A percentile compares a stretch with the other conserved stretches of the same genome.
phyloP scores from a whole-genome alignment of 2,797 vertebrate genomes.

The Chaetodon trifasciatus region DNA sequence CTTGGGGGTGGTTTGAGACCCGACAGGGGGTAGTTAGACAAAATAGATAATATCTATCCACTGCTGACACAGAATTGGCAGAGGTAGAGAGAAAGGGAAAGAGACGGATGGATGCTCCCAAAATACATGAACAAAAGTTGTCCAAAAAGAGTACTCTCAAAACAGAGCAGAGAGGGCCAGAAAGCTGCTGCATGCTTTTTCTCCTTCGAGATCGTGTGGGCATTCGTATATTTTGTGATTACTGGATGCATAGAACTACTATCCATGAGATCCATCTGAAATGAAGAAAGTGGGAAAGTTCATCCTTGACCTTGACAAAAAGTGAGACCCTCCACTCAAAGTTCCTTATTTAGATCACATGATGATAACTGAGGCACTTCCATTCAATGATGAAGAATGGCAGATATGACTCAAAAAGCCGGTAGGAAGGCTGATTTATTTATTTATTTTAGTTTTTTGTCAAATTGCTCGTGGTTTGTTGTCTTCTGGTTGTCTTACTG shows the following conservation, averaged over 20 bases:
- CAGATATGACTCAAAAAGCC: no score
- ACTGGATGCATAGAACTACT: slow-evolving; percentile 25
- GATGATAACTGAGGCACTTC: slow-evolving; percentile 2
- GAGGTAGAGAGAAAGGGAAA: slow-evolving; percentile 58
- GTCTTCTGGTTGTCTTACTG: not conserved
- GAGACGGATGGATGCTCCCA: slow-evolving; percentile 72
- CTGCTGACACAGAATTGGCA: slow-evolving; percentile 73
- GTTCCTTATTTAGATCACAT: not conserved
- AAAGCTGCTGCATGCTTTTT: slow-evolving; percentile 35
- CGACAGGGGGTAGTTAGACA: slow-evolving; percentile 80
- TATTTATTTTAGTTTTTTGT: not conserved
- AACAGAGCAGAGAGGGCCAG: slow-evolving; percentile 45
- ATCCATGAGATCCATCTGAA: slow-evolving; percentile 7
- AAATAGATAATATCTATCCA: slow-evolving; percentile 82
- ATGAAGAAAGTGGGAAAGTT: not conserved
- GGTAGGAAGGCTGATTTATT: no score
- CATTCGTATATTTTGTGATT: slow-evolving; percentile 34
- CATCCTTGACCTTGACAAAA: not conserved
- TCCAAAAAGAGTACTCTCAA: slow-evolving; percentile 64
- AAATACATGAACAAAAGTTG: slow-evolving; percentile 74
- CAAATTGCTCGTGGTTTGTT: slow-evolving; percentile 1
- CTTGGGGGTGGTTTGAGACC: slow-evolving; percentile 76
- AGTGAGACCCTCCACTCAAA: not conserved
- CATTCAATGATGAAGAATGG: not conserved
- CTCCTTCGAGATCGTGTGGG: slow-evolving; percentile 39